These are phyloP conservation scores for Musca domestica DNA, from an alignment of 1,140 invertebrate genomes.

Conservation along the genomic window DNA sequence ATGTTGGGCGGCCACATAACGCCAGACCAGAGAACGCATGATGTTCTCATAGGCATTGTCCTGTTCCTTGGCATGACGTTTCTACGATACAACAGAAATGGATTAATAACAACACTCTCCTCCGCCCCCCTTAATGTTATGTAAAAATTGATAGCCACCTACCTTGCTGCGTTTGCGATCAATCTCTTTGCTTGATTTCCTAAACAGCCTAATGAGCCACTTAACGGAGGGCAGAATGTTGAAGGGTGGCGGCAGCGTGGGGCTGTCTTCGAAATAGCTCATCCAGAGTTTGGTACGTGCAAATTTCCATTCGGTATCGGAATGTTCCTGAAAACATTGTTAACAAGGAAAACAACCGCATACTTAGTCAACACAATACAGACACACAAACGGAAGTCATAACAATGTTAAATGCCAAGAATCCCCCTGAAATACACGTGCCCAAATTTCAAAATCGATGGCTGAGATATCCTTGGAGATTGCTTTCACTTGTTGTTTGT, in stretches of 20 bases:
- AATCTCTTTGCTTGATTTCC: slow-evolving; percentile 50
- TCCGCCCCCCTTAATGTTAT: neutral
- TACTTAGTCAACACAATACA: slow-evolving; percentile 1
- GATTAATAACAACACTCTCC: neutral
- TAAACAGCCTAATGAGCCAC: slow-evolving; percentile 57
- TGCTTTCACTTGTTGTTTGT: neutral
- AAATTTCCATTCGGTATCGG: slow-evolving; percentile 90
- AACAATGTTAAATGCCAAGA: too few species aligned
- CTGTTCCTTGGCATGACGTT: slow-evolving; percentile 59
- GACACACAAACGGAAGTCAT: too few species aligned
- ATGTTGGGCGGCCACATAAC: slow-evolving; percentile 78
- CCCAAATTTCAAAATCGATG: too few species aligned
- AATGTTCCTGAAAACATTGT: slow-evolving; percentile 66
- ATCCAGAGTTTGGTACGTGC: slow-evolving; percentile 85
- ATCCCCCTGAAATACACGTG: too few species aligned
- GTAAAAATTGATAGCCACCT: slow-evolving; percentile 9
- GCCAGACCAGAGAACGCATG: slow-evolving; percentile 79
- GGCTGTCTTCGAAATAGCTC: slow-evolving; percentile 85
- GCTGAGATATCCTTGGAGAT: too few species aligned
- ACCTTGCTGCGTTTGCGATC: slow-evolving; percentile 53
- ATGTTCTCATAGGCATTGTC: slow-evolving; percentile 73
- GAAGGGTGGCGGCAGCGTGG: slow-evolving; percentile 81
- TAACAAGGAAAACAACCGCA: neutral
- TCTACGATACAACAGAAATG: slow-evolving; percentile 31
- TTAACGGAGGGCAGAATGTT: slow-evolving; percentile 78